Evolutionary conservation across 2,113 vertebrate species (phyloP).

Genomic region (Dromaius novaehollandiae): DNA sequence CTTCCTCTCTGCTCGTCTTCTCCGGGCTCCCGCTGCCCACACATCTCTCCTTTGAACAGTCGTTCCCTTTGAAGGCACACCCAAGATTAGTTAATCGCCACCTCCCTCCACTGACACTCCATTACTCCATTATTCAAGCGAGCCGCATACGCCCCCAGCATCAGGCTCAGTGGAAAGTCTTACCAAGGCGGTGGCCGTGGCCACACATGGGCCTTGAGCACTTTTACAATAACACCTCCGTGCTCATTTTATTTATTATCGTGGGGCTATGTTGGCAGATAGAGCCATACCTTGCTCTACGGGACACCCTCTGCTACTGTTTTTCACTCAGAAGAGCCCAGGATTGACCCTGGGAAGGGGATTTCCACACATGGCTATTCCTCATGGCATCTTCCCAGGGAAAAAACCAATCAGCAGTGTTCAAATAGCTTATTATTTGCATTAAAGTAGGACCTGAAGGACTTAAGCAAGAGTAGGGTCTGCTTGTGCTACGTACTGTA

Average conservation of each 20-base stretch:
- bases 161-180: slow-evolving; percentile 44
- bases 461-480: neutral
- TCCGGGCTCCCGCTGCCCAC: fast-evolving
- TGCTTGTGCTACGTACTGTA: neutral
- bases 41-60: neutral
- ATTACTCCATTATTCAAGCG: neutral
- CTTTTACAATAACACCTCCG: neutral
- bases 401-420: fast-evolving
- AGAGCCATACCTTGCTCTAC: fast-evolving
- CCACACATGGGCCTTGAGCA: neutral
- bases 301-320: neutral
- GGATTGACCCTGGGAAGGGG: neutral
- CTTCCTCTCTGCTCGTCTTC: neutral
- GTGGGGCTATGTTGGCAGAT: neutral
- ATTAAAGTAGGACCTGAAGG: neutral
- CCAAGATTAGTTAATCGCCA: neutral
- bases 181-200: neutral
- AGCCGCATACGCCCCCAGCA: neutral
- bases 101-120: neutral
- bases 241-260: neutral
- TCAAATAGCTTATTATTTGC: neutral
- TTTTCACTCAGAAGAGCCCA: neutral
- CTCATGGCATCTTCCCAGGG: neutral
- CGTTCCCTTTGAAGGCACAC: neutral
- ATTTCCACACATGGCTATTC: neutral